Base-by-base conservation (phyloP, 2,113 vertebrate genomes). In the Gracilinanus agilis region DNA sequence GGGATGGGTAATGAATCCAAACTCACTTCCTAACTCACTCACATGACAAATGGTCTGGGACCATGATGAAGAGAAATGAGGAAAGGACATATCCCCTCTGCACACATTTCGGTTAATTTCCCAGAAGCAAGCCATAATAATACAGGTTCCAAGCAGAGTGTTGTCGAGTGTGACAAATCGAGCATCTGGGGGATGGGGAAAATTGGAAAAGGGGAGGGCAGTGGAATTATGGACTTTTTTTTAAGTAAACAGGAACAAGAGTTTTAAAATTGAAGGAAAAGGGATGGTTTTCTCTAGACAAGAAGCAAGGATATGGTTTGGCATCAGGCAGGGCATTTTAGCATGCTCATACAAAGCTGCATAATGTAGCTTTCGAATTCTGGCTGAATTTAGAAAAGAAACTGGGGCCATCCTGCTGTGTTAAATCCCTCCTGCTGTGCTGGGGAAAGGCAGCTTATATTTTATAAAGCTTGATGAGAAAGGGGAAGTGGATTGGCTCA, bases 51-150 rank as follows among this genome's bases (percentile, higher is more conserved):
- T 7, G 1, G 55, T 27, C 40, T 49, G n/a, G 97, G n/a, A 94
- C 24, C 58, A 49, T 0, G 19, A 96, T 89, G 96, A 96, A 93
- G 96, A 98, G 96, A 98, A 98, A 95, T 92, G 92, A 96, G 83
- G 88, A 97, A 88, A 95, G 95, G 92, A 90, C 58, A 53, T 24
- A 93, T 24, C 53, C 94, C 94, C 95, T 56, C 90, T 24, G 4
- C 58, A 83, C 96, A 92, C 88, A 95, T 94, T 96, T 97, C 90
- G 55, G 96, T 91, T 94, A n/a, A 53, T 96, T 98, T 97, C 94
- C 96, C 90, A 96, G 96, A 98, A 97, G 96, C 34, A 49, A 90
- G 89, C 53, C 56, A 92, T 0, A 95, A 88, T 5, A 93, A 94
- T 53, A 93, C 95, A 53, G 90, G 40, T 44, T 88, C 55, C 61